Evolutionary conservation across 2,888 invertebrate species (phyloP).

Genomic region (Ormyrus thymus): DNA sequence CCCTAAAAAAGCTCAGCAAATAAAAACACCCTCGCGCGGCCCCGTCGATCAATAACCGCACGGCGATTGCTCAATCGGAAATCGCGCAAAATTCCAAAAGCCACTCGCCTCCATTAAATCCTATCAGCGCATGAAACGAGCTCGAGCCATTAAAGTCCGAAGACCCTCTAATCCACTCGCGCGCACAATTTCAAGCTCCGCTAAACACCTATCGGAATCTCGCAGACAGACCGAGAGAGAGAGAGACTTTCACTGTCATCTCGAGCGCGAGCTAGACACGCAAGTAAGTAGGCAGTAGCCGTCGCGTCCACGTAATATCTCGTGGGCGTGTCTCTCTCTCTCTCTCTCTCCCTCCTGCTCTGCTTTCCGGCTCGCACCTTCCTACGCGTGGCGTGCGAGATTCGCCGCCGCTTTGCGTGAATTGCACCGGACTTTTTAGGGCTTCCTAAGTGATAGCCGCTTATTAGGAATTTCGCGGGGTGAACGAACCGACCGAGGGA

Average conservation of each 20-base stretch:
- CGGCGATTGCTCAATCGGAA: too few species aligned
- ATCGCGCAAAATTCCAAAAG: too few species aligned
- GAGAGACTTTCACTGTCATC: constrained; percentile 51
- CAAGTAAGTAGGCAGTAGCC: constrained; percentile 15
- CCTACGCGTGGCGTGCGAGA: neutral
- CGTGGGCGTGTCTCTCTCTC: constrained; percentile 31
- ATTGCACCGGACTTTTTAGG: neutral
- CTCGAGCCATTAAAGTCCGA: too few species aligned
- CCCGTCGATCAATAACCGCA: too few species aligned
- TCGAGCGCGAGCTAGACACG: constrained; percentile 16
- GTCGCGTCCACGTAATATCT: constrained; percentile 38
- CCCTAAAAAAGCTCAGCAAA: too few species aligned
- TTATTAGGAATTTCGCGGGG: too few species aligned
- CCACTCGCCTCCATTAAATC: too few species aligned
- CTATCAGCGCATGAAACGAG: too few species aligned
- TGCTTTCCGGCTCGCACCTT: neutral
- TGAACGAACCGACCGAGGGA: too few species aligned
- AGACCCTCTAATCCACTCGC: too few species aligned
- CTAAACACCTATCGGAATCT: neutral
- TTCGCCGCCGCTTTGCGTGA: neutral
- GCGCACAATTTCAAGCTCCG: neutral
- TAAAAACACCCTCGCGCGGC: too few species aligned
- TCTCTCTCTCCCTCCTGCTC: constrained; percentile 6
- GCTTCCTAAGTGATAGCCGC: too few species aligned
- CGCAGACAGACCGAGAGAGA: constrained; percentile 3